Evolutionary conservation across 2,888 invertebrate genomes (phyloP), one percentile per base, ranked within the genome.

Genomic region (Polyommatus icarus): DNA sequence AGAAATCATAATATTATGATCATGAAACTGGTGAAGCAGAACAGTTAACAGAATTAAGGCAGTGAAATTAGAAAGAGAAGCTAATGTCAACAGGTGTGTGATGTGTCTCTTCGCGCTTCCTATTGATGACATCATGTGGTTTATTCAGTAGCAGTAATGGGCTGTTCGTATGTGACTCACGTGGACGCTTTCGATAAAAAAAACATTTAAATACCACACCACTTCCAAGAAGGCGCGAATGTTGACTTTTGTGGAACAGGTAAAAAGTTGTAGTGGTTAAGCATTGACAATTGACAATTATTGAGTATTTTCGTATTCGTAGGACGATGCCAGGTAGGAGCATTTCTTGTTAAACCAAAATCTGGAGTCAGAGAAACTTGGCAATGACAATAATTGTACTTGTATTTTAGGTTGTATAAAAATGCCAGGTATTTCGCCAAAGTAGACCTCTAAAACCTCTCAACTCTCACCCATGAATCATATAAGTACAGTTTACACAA

Each of bases 131-230:
- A 67, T 29, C 67, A 67, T 67, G 29, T 18, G 67, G 67, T 32
- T 18, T 67, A 32, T 67, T 29, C 67, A 32, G 67, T 67, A 32
- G 67, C 32, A 67, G 6, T 67, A 67, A 29, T 32, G 67, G 29
- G 67, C 67, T 15, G 67, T 67, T 29, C 15, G 67, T 67, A 67
- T 67, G 67, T 67, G 67, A 67, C 29, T 32, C 67, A 67, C 67
- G 67, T 67, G 24, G 61, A 67, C 67, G 15, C 5, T 67, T 18
- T 29, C 29, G 67, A 67, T 67, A 61, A 61, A 61, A 61, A 67
- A 67, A 67, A 67, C 61, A 67, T 67, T 67, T 15, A 32, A 67
- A 67, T 67, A 67, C 29, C 29, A 67, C 12, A 24, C 24, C 18
- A 29, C 5, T 67, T 67, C 67, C 67, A 15, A 67, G 67, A 67